A percentile compares a stretch with the other conserved stretches of the same genome.
Conservation (phyloP, 2,888 invertebrate species). For the Thysanoteuthis rhombus region DNA sequence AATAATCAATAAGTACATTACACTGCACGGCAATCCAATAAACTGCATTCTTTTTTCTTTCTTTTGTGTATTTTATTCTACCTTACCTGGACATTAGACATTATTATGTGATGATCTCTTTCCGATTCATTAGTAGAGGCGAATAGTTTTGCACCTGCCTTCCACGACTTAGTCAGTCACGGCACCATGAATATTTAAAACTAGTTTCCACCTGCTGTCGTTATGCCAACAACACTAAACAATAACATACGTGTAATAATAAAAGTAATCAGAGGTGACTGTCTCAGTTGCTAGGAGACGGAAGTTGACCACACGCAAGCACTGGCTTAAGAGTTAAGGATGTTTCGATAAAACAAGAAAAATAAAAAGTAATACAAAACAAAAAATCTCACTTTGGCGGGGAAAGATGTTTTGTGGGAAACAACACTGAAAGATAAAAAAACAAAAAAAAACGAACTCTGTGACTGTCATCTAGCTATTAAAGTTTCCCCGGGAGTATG, state of each 20-base stretch:
- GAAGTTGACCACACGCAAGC: background rate
- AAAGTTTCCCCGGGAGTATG: no score
- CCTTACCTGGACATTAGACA: slow-evolving; percentile 12
- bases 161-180: background rate
- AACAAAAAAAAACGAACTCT: no score
- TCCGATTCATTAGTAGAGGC: background rate
- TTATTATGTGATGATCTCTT: background rate
- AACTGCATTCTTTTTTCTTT: background rate
- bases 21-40: no score
- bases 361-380: no score
- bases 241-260: background rate
- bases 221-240: background rate
- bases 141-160: background rate
- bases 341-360: background rate
- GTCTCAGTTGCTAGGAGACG: background rate
- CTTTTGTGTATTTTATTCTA: background rate
- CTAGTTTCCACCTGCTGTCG: background rate
- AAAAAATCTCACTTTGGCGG: no score
- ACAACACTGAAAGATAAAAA: no score
- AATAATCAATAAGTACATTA: no score
- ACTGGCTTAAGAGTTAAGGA: background rate
- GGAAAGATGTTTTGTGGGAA: no score
- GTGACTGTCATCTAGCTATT: no score
- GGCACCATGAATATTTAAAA: background rate
- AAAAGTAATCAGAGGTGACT: background rate